Conservation (phyloP, 1,140 invertebrate species). For the Eriocheir sinensis region DNA sequence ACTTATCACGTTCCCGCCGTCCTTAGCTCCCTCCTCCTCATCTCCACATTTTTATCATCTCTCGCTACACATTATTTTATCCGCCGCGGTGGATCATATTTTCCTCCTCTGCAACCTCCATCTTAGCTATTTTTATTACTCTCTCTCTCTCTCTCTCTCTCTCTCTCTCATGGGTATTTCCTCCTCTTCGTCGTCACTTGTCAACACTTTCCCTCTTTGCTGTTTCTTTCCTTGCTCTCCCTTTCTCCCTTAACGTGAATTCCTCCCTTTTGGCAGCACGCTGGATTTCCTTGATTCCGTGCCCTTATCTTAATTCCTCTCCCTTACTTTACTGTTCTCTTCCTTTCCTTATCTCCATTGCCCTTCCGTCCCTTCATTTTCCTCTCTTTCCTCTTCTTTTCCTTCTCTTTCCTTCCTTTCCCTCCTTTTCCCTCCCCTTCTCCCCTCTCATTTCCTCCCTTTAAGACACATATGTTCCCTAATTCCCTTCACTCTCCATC, state of each 20-base stretch:
- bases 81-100: neutral
- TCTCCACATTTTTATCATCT: neutral
- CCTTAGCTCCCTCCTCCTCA: neutral
- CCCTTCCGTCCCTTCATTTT: neutral
- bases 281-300: neutral
- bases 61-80: neutral
- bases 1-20: neutral
- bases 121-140: neutral
- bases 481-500: too few species aligned
- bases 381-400: neutral
- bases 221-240: too few species aligned
- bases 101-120: neutral
- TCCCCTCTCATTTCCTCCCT: too few species aligned
- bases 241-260: neutral
- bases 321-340: neutral
- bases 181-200: too few species aligned
- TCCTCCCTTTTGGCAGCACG: too few species aligned
- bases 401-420: neutral
- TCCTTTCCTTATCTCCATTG: neutral
- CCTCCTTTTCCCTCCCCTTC: neutral
- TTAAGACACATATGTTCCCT: too few species aligned
- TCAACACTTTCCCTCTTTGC: too few species aligned
- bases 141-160: neutral
- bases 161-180: too few species aligned
- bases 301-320: neutral